Base-by-base conservation (phyloP, 2,113 vertebrate genomes). In the Arothron firmamentum region DNA sequence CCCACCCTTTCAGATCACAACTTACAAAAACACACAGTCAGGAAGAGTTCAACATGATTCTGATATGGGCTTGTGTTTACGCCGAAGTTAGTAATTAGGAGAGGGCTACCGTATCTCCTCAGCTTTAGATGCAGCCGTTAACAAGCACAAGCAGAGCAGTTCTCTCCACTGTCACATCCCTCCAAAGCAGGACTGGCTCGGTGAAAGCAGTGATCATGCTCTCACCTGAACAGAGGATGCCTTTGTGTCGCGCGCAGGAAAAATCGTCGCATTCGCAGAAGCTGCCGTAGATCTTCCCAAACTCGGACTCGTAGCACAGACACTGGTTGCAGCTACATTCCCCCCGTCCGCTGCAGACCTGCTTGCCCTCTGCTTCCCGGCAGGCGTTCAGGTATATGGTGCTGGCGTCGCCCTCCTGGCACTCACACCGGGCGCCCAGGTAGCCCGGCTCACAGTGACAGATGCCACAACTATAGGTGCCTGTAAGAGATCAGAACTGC, bases 181-280 rank as follows among this genome's bases (percentile, higher is more conserved):
- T 4, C 18, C 17, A 18, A 19, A 4, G n/a, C 48, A 12, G n/a
- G 38, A 19, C 8, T 2, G 8, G 0, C n/a, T 16, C 34, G 43
- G 23, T 1, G 38, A 45, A 10, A 20, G 6, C 13, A 3, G 0
- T 3, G 9, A n/a, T 3, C 16, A 10, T 4, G 0, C 0, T 65
- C 94, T 83, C 90, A 99, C 97, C 96, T 91, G 96, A 98, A 90
- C 97, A 99, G 64, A 99, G 93, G 64, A 95, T 61, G 6, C 96
- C 97, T 79, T 94, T 96, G 88, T 95, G 96, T 17, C 97, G 88
- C 57, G 96, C 93, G 1, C 97, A 98, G 75, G 97, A 97, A 89
- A 98, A 98, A 91, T 97, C 94, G 3, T 99, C 96, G 0, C 97
- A 99, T 83, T 99, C 93, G 38, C 97, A 99, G 93, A 93, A 98